phyloP scores from a whole-genome alignment of 2,888 invertebrate genomes.

The Drosophila lacicola region DNA sequence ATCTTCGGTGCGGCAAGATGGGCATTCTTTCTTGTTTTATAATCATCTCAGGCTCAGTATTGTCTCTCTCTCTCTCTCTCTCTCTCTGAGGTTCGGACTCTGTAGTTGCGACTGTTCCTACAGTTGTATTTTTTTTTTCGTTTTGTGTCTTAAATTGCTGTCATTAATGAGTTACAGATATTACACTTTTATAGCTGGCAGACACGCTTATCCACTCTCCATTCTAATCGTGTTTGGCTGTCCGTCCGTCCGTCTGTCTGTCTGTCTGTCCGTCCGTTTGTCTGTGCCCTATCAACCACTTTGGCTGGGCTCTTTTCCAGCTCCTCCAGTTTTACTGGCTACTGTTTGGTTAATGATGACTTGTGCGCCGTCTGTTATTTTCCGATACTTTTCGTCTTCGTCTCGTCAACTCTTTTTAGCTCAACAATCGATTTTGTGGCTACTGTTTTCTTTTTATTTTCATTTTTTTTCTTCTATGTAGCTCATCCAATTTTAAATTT shows the following conservation, averaged over 20 bases:
- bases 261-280: constrained; percentile 1
- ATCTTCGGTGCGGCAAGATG: not conserved
- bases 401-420: constrained; percentile 61
- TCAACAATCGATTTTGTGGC: constrained; percentile 78
- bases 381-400: constrained; percentile 50
- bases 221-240: constrained; percentile 76
- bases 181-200: constrained; percentile 82
- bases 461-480: constrained; percentile 20
- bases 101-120: not conserved
- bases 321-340: constrained; percentile 54
- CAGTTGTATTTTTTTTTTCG: not conserved
- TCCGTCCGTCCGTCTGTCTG: constrained; percentile 10
- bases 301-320: constrained; percentile 11
- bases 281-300: constrained; percentile 14
- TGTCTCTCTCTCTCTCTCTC: constrained; percentile 6
- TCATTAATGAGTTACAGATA: constrained; percentile 83
- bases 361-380: constrained; percentile 58
- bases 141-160: constrained; percentile 75
- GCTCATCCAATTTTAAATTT: constrained; percentile 70
- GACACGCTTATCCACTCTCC: constrained; percentile 83
- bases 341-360: constrained; percentile 76
- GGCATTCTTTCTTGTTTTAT: constrained; percentile 2
- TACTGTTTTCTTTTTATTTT: constrained; percentile 55
- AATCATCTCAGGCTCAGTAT: constrained; percentile 17
- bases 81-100: constrained; percentile 6